A percentile compares a stretch with the other conserved stretches of the same genome.
Conservation (phyloP, 2,888 invertebrate species). For the Chydorus sphaericus region DNA sequence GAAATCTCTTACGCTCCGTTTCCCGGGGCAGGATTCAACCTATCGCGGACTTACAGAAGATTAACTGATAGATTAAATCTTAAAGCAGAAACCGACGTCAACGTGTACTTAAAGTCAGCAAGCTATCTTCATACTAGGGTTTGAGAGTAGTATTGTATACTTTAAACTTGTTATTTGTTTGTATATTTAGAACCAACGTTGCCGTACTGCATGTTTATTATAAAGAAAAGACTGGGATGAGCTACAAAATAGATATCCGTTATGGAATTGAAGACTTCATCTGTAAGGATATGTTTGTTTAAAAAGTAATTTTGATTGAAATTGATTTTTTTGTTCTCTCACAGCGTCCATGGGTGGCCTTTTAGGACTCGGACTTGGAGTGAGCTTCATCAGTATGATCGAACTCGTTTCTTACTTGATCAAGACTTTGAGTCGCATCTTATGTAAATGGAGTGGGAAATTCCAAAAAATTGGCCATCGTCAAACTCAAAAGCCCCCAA, state of each 20-base stretch:
- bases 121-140: too few species aligned
- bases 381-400: background rate
- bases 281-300: background rate
- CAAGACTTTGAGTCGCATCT: too few species aligned
- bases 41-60: background rate
- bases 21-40: conserved; percentile 21
- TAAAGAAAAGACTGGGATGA: conserved; percentile 2
- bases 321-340: background rate
- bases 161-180: background rate
- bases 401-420: background rate
- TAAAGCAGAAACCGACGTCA: background rate
- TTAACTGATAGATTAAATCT: background rate
- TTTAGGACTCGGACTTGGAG: background rate
- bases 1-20: conserved; percentile 44
- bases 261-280: conserved; percentile 14
- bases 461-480: too few species aligned
- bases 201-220: conserved; percentile 11
- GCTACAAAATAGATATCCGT: conserved; percentile 10
- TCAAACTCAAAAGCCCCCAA: too few species aligned
- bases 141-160: too few species aligned
- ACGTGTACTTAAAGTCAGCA: background rate
- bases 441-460: too few species aligned
- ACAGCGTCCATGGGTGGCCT: background rate
- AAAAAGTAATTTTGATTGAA: background rate
- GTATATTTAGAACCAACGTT: background rate